Conservation (phyloP, 2,888 invertebrate genomes). For the Buathra laborator region DNA sequence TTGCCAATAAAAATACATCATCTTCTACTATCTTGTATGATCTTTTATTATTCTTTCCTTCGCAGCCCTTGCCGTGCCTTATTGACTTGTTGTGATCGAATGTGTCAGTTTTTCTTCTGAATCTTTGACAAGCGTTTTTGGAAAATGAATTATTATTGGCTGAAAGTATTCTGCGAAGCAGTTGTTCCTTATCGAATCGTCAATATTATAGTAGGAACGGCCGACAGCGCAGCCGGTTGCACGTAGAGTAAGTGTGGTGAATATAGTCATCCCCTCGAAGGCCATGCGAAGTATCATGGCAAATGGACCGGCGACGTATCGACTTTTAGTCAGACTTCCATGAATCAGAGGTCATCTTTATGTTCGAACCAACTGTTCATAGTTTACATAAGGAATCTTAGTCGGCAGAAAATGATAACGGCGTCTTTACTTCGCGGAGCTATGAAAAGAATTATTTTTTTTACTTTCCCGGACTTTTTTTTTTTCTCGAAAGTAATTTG, state of each 20-base stretch:
- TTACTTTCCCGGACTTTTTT: too few relatives aligned
- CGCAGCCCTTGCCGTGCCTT: conserved; percentile 30
- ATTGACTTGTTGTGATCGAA: conserved; percentile 61
- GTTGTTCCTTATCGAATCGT: too few relatives aligned
- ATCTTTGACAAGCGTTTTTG: conserved; percentile 6
- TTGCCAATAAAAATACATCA: conserved; percentile 70
- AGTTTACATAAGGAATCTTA: too few relatives aligned
- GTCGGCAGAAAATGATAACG: too few relatives aligned
- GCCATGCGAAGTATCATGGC: too few relatives aligned
- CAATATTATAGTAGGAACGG: too few relatives aligned
- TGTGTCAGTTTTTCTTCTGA: conserved; percentile 20
- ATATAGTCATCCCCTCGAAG: neutral
- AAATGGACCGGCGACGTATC: neutral
- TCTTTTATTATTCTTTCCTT: conserved; percentile 43
- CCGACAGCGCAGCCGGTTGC: neutral
- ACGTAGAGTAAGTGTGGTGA: neutral
- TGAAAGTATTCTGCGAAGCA: neutral
- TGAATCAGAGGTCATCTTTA: neutral
- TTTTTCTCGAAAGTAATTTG: too few relatives aligned
- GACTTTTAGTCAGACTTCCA: neutral
- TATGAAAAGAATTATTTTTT: too few relatives aligned
- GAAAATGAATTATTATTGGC: neutral
- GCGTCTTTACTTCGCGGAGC: too few relatives aligned
- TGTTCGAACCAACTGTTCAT: too few relatives aligned
- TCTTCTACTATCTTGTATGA: conserved; percentile 61